A percentile compares a stretch with the other conserved stretches of the same genome.
Conservation (phyloP, 2,888 invertebrate genomes). For the Junonia oenone region DNA sequence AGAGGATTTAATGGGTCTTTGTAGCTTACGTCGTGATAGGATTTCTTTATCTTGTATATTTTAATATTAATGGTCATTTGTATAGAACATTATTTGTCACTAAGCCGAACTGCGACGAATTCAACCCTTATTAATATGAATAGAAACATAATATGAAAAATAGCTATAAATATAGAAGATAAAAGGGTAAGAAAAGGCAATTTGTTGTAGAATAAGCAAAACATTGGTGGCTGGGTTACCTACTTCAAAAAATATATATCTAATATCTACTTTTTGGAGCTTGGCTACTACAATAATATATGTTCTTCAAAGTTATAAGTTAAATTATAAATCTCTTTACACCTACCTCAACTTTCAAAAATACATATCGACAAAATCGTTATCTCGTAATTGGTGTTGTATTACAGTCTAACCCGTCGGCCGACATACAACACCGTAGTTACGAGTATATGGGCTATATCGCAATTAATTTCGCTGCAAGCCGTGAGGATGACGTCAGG, state of each 20-base stretch:
- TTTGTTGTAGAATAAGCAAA: no score
- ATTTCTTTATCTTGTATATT: conserved; percentile 36
- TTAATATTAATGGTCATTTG: conserved; percentile 31
- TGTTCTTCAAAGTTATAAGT: no score
- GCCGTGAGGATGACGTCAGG: conserved; percentile 17
- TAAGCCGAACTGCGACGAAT: conserved; percentile 9
- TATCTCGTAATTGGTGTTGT: neutral
- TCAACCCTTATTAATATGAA: conserved; percentile 14
- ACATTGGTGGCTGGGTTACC: no score
- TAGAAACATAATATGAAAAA: conserved; percentile 5
- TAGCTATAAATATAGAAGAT: neutral
- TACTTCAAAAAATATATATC: no score
- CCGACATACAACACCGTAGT: neutral
- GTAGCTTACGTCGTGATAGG: conserved; percentile 44
- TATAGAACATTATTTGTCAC: conserved; percentile 27
- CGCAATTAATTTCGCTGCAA: conserved; percentile 15
- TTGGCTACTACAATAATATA: no score
- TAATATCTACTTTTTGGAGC: no score
- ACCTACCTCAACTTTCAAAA: no score
- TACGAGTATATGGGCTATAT: neutral
- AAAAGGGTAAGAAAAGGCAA: no score
- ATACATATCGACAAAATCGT: neutral
- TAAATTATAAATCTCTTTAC: neutral
- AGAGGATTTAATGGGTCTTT: conserved; percentile 54
- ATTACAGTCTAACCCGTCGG: neutral